These are phyloP conservation scores for Centropus unirufus DNA, from an alignment of 2,113 vertebrate species.

Conservation along the genomic window DNA sequence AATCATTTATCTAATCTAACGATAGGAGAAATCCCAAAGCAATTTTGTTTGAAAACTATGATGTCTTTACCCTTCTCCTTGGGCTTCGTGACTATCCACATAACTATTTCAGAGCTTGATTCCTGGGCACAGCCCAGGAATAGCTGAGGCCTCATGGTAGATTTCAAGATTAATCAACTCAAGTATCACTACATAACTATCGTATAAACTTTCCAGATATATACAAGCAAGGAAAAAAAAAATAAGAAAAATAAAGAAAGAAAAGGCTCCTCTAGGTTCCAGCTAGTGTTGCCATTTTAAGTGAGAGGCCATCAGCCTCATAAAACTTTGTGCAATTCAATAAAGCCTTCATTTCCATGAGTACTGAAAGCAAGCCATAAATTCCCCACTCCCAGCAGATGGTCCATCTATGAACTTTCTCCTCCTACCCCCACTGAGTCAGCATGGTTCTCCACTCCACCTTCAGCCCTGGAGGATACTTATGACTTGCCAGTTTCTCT, in stretches of 20 bases:
- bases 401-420: neutral
- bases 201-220: neutral
- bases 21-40: conserved; percentile 19
- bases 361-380: neutral
- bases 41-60: conserved; percentile 26
- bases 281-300: neutral
- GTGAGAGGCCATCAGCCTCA: neutral
- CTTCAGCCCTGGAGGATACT: neutral
- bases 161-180: neutral
- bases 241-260: neutral
- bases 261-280: neutral
- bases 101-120: neutral
- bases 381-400: neutral
- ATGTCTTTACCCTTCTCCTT: neutral
- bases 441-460: neutral
- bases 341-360: neutral
- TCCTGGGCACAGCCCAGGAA: neutral
- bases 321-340: neutral
- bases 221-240: neutral
- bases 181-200: neutral
- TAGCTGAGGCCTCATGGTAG: neutral
- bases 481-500: neutral
- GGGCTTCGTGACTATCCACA: neutral
- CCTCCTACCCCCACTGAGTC: neutral
- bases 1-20: conserved; percentile 53